Base-by-base conservation (phyloP, 2,888 invertebrate genomes). In the Caenorhabditis sp. region DNA sequence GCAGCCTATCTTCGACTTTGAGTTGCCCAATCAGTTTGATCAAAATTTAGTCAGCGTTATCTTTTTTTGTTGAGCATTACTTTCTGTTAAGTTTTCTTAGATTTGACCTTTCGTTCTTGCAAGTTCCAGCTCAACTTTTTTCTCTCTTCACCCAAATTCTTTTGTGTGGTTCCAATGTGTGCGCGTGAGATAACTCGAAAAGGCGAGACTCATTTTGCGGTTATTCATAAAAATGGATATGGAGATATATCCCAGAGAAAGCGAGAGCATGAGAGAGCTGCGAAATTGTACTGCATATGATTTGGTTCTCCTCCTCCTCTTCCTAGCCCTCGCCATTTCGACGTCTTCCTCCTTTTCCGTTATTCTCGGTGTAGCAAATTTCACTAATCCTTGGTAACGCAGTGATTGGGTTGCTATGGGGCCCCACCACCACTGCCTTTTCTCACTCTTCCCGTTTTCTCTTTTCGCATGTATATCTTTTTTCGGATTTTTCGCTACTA, bases 401-500 rank as follows among this genome's bases (percentile, higher is more conserved):
- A 68, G 72, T 59, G 72, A 72, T 72, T 72, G 72, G 59, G 72
- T 72, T 72, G 72, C 72, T 72, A 72, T 35, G 72, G 49, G 28
- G 8, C 12, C 22, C 54, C 7, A n/a, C 35, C 26, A 7, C 47
- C 49, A 22, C 35, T 16, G 4, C 54, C 12, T 72, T 14, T 59
- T 72, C 58, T 70, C 70, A 58, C 26, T 16, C 28, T 56, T 41
- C 16, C 41, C 26, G 51, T 54, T 56, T 38, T 22, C 16, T 51
- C 35, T 54, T 38, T 56, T 44, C n/a, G 44, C 44, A n/a, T 69
- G 49, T 49, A 31, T n/a, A 61, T 38, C 14, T 22, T 38, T 14
- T 24, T 14, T 19, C 24, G 24, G 54, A 26, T 26, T 54, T 14
- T 26, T 24, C 14, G 3, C 26, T 54, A 26, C 54, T 54, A 54